Evolutionary conservation across 1,140 invertebrate species (phyloP).

Genomic region (Drosophila rhopaloa): DNA sequence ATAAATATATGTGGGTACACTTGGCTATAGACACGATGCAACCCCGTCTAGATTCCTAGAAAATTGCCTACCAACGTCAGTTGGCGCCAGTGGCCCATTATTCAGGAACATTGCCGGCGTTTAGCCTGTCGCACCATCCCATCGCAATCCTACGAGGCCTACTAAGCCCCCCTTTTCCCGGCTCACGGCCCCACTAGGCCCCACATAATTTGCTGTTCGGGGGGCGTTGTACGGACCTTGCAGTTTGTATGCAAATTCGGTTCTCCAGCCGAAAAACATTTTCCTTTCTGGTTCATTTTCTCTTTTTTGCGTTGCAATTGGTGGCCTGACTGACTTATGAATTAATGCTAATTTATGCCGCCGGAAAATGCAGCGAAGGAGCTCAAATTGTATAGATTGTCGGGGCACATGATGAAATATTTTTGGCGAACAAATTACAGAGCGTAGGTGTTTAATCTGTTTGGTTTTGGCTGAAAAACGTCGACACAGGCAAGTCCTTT

Average conservation of each 20-base stretch:
- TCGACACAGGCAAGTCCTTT: neutral
- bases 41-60: constrained; percentile 53
- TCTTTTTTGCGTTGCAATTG: constrained; percentile 30
- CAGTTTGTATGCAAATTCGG: constrained; percentile 71
- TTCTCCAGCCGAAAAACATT: constrained; percentile 54
- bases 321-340: constrained; percentile 53
- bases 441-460: neutral
- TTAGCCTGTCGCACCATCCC: constrained; percentile 42
- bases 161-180: neutral
- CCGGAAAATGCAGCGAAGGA: constrained; percentile 57
- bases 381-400: constrained; percentile 56
- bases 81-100: constrained; percentile 57
- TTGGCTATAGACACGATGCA: constrained; percentile 12
- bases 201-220: constrained; percentile 46
- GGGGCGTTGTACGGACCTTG: constrained; percentile 52
- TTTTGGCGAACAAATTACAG: constrained; percentile 8
- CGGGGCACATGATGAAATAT: constrained; percentile 7
- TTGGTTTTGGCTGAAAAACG: neutral
- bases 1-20: constrained; percentile 19
- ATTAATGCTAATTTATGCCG: constrained; percentile 76
- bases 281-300: constrained; percentile 36
- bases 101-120: constrained; percentile 56
- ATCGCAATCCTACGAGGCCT: constrained; percentile 15
- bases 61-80: constrained; percentile 57
- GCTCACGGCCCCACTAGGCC: neutral